These are phyloP conservation scores for Enteromius paludinosus DNA, from an alignment of 2,797 vertebrate species.

Conservation along the genomic window DNA sequence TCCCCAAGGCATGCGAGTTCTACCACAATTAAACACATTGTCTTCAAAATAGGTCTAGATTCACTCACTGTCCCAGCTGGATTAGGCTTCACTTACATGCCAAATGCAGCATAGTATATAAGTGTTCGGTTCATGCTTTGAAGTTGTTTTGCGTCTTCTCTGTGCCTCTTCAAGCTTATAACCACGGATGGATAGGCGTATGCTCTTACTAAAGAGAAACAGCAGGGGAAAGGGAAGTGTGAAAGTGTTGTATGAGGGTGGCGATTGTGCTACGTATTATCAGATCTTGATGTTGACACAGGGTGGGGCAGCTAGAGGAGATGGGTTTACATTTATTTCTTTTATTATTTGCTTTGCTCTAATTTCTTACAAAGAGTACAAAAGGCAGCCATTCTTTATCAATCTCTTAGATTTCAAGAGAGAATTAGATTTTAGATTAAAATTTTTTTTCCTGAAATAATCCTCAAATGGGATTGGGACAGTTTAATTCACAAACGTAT, in stretches of 20 bases:
- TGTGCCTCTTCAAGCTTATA: slow-evolving; percentile 12
- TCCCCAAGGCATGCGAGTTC: neutral
- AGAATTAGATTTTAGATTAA: too few relatives aligned
- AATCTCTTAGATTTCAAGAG: neutral
- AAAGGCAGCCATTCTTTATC: neutral
- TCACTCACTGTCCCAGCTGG: neutral
- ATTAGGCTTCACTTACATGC: neutral
- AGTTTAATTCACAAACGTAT: neutral
- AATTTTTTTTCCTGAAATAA: neutral
- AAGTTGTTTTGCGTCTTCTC: neutral
- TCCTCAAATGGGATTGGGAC: neutral
- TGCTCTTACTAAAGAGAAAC: slow-evolving; percentile 27
- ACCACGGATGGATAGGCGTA: slow-evolving; percentile 45
- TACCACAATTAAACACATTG: slow-evolving; percentile 14
- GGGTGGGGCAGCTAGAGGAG: slow-evolving; percentile 34
- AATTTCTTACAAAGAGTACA: too few relatives aligned
- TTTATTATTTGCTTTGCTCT: too few relatives aligned
- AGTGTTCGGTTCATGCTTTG: neutral
- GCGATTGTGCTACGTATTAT: neutral
- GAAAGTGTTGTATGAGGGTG: slow-evolving; percentile 14
- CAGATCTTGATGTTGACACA: slow-evolving; percentile 26
- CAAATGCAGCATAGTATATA: neutral
- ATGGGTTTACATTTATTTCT: neutral
- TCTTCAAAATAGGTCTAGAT: slow-evolving; percentile 2
- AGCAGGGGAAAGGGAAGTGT: slow-evolving; percentile 35